Evolutionary conservation across 2,888 invertebrate genomes (phyloP).

Genomic region (Drosophila siamana): DNA sequence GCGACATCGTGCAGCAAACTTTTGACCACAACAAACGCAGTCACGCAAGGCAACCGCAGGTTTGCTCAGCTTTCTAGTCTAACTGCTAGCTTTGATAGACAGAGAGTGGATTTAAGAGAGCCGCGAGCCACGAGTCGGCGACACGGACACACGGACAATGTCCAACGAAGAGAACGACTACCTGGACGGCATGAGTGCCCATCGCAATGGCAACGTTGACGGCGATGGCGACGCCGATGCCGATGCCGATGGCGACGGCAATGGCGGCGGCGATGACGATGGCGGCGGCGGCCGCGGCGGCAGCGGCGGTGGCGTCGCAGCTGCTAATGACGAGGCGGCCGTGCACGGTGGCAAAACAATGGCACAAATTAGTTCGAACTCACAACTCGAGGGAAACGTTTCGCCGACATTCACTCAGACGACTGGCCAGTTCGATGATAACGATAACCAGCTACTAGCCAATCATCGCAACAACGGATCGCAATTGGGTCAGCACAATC

Average conservation of each 20-base stretch:
- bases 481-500: conserved; percentile 31
- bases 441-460: conserved; percentile 63
- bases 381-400: conserved; percentile 83
- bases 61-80: conserved; percentile 42
- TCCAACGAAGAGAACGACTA: conserved; percentile 76
- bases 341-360: conserved; percentile 80
- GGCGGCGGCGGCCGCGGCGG: conserved; percentile 60
- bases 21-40: conserved; percentile 71
- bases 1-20: conserved; percentile 59
- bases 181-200: conserved; percentile 49
- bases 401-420: conserved; percentile 72
- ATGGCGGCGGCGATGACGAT: conserved; percentile 44
- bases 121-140: no score
- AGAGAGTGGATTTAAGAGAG: conserved; percentile 47
- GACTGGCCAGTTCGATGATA: conserved; percentile 72
- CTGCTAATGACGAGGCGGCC: conserved; percentile 74
- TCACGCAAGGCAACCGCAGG: conserved; percentile 64
- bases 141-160: conserved; percentile 62
- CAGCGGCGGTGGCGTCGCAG: conserved; percentile 59
- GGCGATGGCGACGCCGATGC: conserved; percentile 42
- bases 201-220: conserved; percentile 37
- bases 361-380: conserved; percentile 84
- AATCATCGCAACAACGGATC: conserved; percentile 60
- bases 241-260: conserved; percentile 34
- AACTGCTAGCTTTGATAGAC: neutral